Conservation (phyloP, 2,797 vertebrate genomes). For the Iguana delicatissima region DNA sequence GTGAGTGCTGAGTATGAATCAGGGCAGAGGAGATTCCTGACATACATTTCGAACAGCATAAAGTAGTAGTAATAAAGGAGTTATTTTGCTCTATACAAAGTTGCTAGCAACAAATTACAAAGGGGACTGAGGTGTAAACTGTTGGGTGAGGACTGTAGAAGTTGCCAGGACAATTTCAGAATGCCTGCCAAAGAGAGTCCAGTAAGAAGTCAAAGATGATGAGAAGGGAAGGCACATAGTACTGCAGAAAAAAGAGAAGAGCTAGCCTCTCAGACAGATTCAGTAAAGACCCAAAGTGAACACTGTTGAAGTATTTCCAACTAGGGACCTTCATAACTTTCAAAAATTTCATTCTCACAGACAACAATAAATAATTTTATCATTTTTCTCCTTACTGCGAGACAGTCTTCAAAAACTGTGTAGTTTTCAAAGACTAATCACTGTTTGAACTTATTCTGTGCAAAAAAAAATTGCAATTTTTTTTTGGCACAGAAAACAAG, state of each 20-base stretch:
- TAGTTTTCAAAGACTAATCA: too few relatives aligned
- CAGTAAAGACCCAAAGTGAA: neutral
- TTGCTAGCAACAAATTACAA: neutral
- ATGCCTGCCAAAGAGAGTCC: neutral
- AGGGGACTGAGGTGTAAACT: neutral
- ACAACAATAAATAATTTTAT: too few relatives aligned
- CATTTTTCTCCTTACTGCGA: too few relatives aligned
- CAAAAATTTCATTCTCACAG: neutral
- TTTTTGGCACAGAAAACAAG: too few relatives aligned
- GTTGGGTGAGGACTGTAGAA: constrained; percentile 25
- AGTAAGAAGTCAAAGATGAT: neutral
- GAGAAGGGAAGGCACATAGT: neutral
- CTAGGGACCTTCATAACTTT: neutral
- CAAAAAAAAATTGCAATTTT: too few relatives aligned
- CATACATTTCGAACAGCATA: neutral
- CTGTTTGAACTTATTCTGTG: too few relatives aligned
- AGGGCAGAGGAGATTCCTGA: constrained; percentile 4
- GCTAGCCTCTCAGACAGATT: neutral
- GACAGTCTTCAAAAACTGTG: too few relatives aligned
- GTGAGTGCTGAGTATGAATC: neutral
- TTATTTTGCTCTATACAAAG: constrained; percentile 27
- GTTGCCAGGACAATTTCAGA: neutral
- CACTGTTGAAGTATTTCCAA: neutral
- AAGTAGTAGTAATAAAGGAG: neutral
- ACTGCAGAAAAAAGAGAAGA: neutral